Evolutionary conservation across 1,140 invertebrate species (phyloP).

Genomic region (Diplogasteroides magnus): DNA sequence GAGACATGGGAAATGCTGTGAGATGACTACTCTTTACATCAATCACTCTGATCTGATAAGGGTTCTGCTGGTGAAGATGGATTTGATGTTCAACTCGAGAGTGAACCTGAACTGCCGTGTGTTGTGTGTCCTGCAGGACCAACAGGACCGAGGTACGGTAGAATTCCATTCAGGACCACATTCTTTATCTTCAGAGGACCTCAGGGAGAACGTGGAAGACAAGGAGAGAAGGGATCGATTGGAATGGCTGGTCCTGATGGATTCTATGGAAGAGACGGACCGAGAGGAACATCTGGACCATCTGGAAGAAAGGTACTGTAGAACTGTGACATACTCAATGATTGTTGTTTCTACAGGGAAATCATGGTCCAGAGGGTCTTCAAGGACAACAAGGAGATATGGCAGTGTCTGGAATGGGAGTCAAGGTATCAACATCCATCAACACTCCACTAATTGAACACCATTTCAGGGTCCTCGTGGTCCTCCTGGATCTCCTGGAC

Average conservation of each 20-base stretch:
- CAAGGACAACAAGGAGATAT: conserved; percentile 28
- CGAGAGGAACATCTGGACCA: conserved; percentile 17
- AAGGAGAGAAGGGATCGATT: conserved; percentile 18
- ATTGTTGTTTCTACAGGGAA: too few species aligned
- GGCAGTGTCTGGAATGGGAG: conserved; percentile 28
- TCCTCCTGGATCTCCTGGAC: conserved; percentile 33
- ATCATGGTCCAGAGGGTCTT: conserved; percentile 23
- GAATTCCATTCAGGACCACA: background rate
- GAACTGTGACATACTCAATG: too few species aligned
- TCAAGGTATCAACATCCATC: conserved; percentile 24
- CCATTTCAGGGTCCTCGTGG: too few species aligned
- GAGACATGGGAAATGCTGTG: conserved; percentile 10
- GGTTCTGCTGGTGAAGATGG: conserved; percentile 29
- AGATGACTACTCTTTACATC: background rate
- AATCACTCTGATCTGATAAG: background rate
- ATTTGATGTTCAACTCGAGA: conserved; percentile 32
- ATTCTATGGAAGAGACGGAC: conserved; percentile 27
- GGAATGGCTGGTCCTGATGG: conserved; percentile 23
- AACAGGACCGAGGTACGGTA: conserved; percentile 20
- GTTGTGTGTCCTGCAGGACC: conserved; percentile 36
- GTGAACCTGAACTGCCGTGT: conserved; percentile 32
- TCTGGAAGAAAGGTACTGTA: conserved; percentile 21
- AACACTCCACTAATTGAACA: too few species aligned
- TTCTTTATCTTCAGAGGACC: conserved; percentile 14
- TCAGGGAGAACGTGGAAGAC: conserved; percentile 32